Evolutionary conservation across 2,888 invertebrate genomes (phyloP).

Genomic region (Mythimna albipuncta): DNA sequence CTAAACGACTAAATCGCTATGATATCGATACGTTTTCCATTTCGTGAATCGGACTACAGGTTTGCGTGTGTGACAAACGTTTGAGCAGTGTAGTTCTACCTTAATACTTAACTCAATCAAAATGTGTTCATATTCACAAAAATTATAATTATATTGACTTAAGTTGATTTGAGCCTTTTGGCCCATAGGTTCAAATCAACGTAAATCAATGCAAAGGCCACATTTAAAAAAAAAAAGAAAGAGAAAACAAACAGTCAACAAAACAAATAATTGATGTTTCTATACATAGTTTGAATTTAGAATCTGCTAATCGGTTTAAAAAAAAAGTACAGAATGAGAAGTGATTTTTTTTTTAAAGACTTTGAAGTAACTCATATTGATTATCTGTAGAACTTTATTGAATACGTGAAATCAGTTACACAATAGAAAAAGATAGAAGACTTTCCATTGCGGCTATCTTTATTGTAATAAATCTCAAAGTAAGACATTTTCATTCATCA

Average conservation of each 20-base stretch:
- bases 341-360: background rate
- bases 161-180: no score
- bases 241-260: no score
- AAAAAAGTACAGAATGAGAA: no score
- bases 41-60: no score
- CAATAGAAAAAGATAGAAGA: background rate
- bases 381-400: background rate
- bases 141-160: no score
- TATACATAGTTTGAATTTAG: background rate
- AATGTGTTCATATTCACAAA: background rate
- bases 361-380: background rate
- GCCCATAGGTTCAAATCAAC: no score
- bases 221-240: no score
- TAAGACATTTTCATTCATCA: constrained; percentile 28
- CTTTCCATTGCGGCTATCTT: constrained; percentile 8
- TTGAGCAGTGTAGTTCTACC: no score
- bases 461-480: constrained; percentile 31
- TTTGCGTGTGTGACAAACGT: no score
- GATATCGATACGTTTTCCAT: no score
- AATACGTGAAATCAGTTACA: constrained; percentile 1
- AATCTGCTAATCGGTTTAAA: background rate
- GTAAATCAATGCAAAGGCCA: no score
- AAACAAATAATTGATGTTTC: fast-evolving
- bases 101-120: background rate
- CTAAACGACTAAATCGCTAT: no score